Base-by-base conservation (phyloP, 1,140 invertebrate species). In the Rhynchophorus ferrugineus region DNA sequence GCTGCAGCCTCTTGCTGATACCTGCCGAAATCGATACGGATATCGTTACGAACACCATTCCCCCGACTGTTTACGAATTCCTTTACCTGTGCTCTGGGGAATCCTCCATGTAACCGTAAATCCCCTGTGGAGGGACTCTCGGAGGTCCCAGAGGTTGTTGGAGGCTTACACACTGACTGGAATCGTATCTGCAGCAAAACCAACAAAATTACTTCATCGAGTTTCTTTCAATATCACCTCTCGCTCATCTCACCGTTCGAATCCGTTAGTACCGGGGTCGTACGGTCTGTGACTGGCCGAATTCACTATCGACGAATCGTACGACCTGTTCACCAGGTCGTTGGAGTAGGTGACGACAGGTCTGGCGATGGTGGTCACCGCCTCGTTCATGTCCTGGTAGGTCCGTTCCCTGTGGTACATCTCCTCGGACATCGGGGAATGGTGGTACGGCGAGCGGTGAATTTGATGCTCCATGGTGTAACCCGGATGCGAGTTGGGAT, bases 391-490 rank as follows among this genome's bases (percentile, higher is more conserved):
- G 44, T 75, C 76, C 58, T 73, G 73, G 62, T 78, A 78, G 0
- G 74, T 73, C 19, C 77, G 63, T 11, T 77, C 62, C 41, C 69
- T 61, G 20, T 65, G 61, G 39, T 78, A 76, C 66, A 78, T 75
- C 44, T 79, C 77, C 14, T 68, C 64, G 8, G 66, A 61, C 24
- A 80, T 77, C 2, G 78, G 69, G 2, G 71, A 70, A 0, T 76
- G 74, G 38, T 84, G 79, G 67, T 84, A 82, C 1, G 81, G 77
- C 8, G 80, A 82, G 57, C 82, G 81, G 22, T 78, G 68, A 65
- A 75, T 71, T 46, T 74, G 75, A 53, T 75, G 75, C 54, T 75
- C 75, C 67, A 75, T 71, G 61, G 69, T 72, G 68, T 78, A 78
- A 58, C 70, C 73, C 3, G 56, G 62, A 49, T 67, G 68, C 57